A percentile compares a stretch with the other conserved stretches of the same genome.
Evolutionary conservation across 2,113 vertebrate genomes (phyloP).

Genomic region (Calidris pygmaea): DNA sequence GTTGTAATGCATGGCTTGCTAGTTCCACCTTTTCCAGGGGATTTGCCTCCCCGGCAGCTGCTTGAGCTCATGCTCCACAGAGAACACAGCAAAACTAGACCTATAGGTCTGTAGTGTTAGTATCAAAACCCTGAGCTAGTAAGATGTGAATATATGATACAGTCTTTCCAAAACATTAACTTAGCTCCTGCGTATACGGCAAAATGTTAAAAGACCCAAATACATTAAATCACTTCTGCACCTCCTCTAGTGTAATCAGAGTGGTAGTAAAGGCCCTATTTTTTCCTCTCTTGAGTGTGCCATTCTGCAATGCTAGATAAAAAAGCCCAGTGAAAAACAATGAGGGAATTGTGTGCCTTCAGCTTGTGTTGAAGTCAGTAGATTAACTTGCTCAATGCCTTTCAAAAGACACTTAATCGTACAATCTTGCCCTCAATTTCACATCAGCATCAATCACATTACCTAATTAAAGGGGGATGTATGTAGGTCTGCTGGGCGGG

Average conservation of each 20-base stretch:
- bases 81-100: not conserved
- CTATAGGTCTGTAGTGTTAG: not conserved
- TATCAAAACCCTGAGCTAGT: not conserved
- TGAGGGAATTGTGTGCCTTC: not conserved
- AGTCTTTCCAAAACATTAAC: not conserved
- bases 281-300: not conserved
- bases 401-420: not conserved
- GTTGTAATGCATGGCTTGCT: not conserved
- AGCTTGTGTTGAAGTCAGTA: not conserved
- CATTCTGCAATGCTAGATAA: not conserved
- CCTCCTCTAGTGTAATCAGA: not conserved
- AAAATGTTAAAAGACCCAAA: not conserved
- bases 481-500: not conserved
- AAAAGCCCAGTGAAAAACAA: not conserved
- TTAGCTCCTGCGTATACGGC: not conserved
- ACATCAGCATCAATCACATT: not conserved
- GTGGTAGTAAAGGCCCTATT: not conserved
- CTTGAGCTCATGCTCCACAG: not conserved
- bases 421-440: not conserved
- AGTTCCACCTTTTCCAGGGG: not conserved
- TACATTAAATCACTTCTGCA: not conserved
- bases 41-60: not conserved
- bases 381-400: not conserved
- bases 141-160: not conserved
- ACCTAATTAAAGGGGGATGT: not conserved